phyloP scores from a whole-genome alignment of 2,797 vertebrate genomes.

The Valencia hispanica region DNA sequence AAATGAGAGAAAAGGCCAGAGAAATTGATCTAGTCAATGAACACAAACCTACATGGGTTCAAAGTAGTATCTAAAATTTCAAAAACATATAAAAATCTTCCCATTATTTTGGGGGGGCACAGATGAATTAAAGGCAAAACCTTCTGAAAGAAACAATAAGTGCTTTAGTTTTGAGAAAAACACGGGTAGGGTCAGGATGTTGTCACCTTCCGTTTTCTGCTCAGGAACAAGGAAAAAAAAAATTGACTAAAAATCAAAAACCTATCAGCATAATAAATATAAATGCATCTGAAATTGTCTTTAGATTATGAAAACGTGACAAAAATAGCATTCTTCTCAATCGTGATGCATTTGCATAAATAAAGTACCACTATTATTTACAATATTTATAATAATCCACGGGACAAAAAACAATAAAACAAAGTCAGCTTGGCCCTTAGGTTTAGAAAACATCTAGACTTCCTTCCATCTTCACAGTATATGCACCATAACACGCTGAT shows the following conservation, averaged over 20 bases:
- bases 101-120: background rate
- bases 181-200: conserved; percentile 11
- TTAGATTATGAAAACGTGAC: conserved; percentile 65
- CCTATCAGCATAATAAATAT: conserved; percentile 74
- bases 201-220: conserved; percentile 15
- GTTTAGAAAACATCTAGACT: conserved; percentile 33
- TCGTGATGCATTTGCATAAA: conserved; percentile 66
- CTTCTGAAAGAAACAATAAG: conserved; percentile 37
- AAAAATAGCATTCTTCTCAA: conserved; percentile 73
- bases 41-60: conserved; percentile 28
- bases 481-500: background rate
- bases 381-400: conserved; percentile 43
- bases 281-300: conserved; percentile 72
- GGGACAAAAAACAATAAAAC: conserved; percentile 11
- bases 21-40: too few species aligned
- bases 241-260: conserved; percentile 25
- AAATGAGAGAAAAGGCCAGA: background rate
- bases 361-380: conserved; percentile 65
- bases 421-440: conserved; percentile 22
- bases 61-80: conserved; percentile 42
- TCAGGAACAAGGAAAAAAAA: conserved; percentile 14
- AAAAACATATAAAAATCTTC: background rate
- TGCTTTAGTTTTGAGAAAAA: conserved; percentile 40
- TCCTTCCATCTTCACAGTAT: background rate
- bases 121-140: background rate